phyloP scores from a whole-genome alignment of 2,888 invertebrate species.

The Drosophila anomalata region DNA sequence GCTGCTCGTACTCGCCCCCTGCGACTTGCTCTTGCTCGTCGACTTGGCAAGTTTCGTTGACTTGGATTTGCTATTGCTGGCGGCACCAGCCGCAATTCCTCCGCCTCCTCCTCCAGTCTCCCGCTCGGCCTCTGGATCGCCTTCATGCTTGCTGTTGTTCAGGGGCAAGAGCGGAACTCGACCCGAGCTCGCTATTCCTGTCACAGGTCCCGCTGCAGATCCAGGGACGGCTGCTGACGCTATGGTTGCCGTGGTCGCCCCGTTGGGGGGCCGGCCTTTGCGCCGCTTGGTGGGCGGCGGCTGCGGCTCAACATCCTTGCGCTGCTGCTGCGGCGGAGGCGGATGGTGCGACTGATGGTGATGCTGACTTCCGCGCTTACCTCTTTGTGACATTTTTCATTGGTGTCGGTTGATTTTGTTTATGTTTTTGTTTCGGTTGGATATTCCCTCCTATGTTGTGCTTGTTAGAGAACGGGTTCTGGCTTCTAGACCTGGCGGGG shows the following conservation, averaged over 20 bases:
- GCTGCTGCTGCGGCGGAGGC: constrained; percentile 84
- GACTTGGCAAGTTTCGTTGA: constrained; percentile 61
- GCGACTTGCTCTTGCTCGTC: constrained; percentile 62
- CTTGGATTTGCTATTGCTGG: constrained; percentile 44
- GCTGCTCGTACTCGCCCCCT: constrained; percentile 56
- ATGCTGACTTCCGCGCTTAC: constrained; percentile 89
- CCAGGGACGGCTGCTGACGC: constrained; percentile 57
- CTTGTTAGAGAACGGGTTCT: constrained; percentile 55
- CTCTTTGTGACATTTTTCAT: constrained; percentile 90
- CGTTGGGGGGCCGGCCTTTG: constrained; percentile 88
- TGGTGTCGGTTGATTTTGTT: constrained; percentile 72
- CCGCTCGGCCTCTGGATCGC: constrained; percentile 22
- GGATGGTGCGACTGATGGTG: constrained; percentile 84
- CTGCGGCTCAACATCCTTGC: constrained; percentile 83
- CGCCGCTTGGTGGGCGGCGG: constrained; percentile 90
- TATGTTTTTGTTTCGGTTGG: constrained; percentile 61
- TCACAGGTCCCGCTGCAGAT: constrained; percentile 34
- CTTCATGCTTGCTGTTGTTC: constrained; percentile 59
- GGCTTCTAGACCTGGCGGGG: constrained; percentile 38
- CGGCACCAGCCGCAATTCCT: constrained; percentile 4
- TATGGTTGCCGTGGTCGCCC: constrained; percentile 70
- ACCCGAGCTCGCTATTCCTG: constrained; percentile 36
- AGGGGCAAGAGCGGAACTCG: constrained; percentile 36
- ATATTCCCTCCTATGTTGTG: constrained; percentile 55
- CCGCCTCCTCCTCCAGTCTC: constrained; percentile 7